Evolutionary conservation across 2,113 vertebrate species (phyloP), one percentile per base, ranked within the genome.

Genomic region (Labrus mixtus): DNA sequence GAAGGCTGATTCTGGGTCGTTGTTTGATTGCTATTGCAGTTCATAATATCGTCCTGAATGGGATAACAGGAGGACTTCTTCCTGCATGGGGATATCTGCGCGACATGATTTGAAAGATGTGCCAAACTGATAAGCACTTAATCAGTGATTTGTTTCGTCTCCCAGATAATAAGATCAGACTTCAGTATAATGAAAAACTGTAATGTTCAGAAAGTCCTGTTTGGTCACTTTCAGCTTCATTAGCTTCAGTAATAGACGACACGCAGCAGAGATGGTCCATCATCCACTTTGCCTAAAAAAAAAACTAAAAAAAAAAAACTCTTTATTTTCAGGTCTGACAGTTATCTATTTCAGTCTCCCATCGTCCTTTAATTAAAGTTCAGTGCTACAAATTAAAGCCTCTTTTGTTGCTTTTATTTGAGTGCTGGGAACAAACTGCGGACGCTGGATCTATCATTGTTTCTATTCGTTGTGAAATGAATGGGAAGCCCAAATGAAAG

Each of bases 81-180:
- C 43, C 43, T 3, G 11, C 11, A 9, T 7, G 16, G 17, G 8
- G 46, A 48, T 19, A 17, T 17, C 17, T 15, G 15, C 17, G 25
- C 23, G 22, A 48, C 8, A n/a, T 20, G 29, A 33, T 19, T 1
- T 20, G 22, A 10, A 58, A 4, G 17, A 60, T 70, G 54, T 67
- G 50, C 69, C 54, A 29, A 37, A 56, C 17, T 39, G 61, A 79
- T 63, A 23, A 64, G 39, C 41, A 23, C 67, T 84, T 57, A 56
- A 65, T 75, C 39, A 50, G 50, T 13, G 8, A 48, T 7, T 46
- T 66, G 51, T 60, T 54, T 68, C 17, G 19, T 25, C 33, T 70
- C 20, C 22, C 55, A 43, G 41, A 60, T 71, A 62, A 66, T 46
- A 46, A 20, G 51, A 68, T 51, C 46, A 54, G 33, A 60, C 41